Evolutionary conservation across 2,113 vertebrate genomes (phyloP), one percentile per base, ranked within the genome.

Genomic region (Nannospalax galili): DNA sequence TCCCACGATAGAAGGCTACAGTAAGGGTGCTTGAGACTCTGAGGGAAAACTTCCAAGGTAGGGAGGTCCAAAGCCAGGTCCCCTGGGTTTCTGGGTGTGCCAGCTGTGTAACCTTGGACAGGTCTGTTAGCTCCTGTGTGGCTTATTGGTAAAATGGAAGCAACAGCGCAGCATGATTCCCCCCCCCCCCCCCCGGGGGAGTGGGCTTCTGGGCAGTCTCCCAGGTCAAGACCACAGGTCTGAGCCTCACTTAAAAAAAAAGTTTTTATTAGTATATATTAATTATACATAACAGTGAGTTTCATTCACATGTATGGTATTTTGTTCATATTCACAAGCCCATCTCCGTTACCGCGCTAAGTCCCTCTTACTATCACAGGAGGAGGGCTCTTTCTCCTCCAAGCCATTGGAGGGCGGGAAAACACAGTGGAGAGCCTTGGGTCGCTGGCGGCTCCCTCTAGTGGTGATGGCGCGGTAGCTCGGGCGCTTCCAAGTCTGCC

Each of bases 401-500:
- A 32, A 7, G 11, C 37, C 5, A 8, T 6, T 22, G 28, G 40
- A 37, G 5, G 35, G n/a, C 56, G 40, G 2, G 26, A 37, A 32
- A 22, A 70, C 28, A 17, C 42, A 0, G 11, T 28, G 0, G 5
- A 75, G 67, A 52, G 72, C 67, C 58, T 37, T 32, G 52, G 56
- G 77, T 26, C 4, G 65, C 80, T 85, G 70, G 40, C 9, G 32
- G 52, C 97, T 82, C 97, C 97, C 97, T 97, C 97, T 97, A 92
- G 96, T 65, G 97, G 97, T 35, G 45, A 95, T 56, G 40, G 69
- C 35, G 75, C 2, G 64, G 93, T 94, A 75, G 96, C 90, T 26
- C 81, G 19, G 62, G 67, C 26, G 28, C 81, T 10, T 15, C 42
- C 79, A 7, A 64, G 16, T n/a, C 28, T 5, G 14, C 5, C 14